Conservation (phyloP, 2,888 invertebrate species). For the Oconnorella tubifera region DNA sequence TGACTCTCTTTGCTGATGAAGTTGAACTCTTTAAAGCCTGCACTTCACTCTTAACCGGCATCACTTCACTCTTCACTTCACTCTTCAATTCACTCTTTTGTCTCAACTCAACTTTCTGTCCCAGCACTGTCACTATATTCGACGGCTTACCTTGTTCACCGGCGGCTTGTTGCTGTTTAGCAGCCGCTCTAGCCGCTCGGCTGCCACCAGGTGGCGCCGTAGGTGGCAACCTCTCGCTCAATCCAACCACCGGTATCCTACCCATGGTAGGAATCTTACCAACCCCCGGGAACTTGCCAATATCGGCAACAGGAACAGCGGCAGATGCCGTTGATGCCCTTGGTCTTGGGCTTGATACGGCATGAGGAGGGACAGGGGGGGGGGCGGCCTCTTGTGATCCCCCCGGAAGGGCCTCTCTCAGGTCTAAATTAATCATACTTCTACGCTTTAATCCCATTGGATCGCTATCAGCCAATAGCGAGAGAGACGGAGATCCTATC, state of each 20-base stretch:
- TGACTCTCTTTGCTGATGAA: background rate
- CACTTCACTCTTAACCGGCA: background rate
- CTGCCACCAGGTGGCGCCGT: constrained; percentile 1
- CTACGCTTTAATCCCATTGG: background rate
- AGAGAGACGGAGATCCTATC: background rate
- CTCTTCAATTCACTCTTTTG: background rate
- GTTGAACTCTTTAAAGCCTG: background rate
- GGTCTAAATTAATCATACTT: background rate
- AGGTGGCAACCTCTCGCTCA: background rate
- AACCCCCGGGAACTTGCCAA: too few relatives aligned
- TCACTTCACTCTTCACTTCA: background rate
- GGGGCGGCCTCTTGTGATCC: too few relatives aligned
- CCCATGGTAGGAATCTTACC: too few relatives aligned
- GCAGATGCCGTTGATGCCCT: too few relatives aligned
- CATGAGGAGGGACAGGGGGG: too few relatives aligned
- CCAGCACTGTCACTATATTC: background rate
- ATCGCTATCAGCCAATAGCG: background rate
- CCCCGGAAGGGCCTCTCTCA: too few relatives aligned
- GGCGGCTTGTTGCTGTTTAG: background rate
- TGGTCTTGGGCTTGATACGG: too few relatives aligned
- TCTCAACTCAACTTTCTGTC: background rate
- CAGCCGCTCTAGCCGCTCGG: constrained; percentile 2
- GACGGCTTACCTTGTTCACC: background rate
- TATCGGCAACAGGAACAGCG: too few relatives aligned
- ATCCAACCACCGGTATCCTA: too few relatives aligned